Base-by-base conservation (phyloP, 2,797 vertebrate genomes). In the Octomys mimax region DNA sequence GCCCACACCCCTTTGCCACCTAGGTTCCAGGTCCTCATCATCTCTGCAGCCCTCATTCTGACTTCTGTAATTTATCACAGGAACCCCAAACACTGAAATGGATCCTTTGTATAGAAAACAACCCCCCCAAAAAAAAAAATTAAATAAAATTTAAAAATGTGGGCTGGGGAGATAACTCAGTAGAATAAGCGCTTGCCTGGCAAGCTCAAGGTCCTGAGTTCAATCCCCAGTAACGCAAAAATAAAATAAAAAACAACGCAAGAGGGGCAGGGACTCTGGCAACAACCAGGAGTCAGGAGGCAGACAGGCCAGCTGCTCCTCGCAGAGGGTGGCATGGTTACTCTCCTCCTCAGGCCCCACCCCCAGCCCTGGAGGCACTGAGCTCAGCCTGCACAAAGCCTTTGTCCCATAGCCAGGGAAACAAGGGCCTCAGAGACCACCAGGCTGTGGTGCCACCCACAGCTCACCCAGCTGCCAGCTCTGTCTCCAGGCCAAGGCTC, bases 1-100 rank as follows among this genome's bases (percentile, higher is more conserved):
- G 12, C 46, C 59, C 73, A 52, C 36, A 24, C 8, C 46, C 5
- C 28, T 22, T 68, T 52, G 33, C 42, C 19, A 26, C 36, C 31
- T 7, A 42, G 12, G 59, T 0, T 22, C 54, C 49, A 36, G 22
- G 2, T 7, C 28, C 0, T 0, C 36, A 8, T 42, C 52, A 10
- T 26, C 14, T 4, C 70, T 54, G 49, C 31, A 62, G 59, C 10
- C 70, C 36, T 49, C 2, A 73, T 7, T 36, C 39, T 54, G 33
- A 70, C 39, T 42, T 86, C 19, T 6, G 8, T 19, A 49, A 18
- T 24, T 39, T 21, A 73, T 18, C 84, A 71, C n/a, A 73, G 68
- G 24, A 87, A 81, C 54, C 33, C 2, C 28, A 61, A 59, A 14
- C 3, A 36, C 80, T 28, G 46, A 85, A 80, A 62, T 0, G 13